These are phyloP conservation scores for Rhagophthalmus giganteus DNA, from an alignment of 2,888 invertebrate species.

Conservation along the genomic window DNA sequence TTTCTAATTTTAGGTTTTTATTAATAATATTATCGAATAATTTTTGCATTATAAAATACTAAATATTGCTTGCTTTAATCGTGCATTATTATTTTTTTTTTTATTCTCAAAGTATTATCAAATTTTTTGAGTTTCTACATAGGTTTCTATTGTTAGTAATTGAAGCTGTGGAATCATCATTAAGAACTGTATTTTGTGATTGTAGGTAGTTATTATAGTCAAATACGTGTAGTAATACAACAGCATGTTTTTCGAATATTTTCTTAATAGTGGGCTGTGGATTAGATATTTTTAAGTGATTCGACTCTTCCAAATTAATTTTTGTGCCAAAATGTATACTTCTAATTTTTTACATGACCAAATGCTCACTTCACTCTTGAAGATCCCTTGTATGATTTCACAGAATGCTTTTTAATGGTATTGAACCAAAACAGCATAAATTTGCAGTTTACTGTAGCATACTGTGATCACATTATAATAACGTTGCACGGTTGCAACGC, in stretches of 20 bases:
- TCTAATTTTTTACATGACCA: constrained; percentile 20
- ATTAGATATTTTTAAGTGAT: constrained; percentile 30
- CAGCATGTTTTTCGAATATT: constrained; percentile 23
- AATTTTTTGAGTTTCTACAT: too few species aligned
- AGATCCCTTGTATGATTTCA: constrained; percentile 26
- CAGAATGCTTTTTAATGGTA: constrained; percentile 26
- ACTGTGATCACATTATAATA: constrained; percentile 50
- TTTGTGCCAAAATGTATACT: constrained; percentile 33
- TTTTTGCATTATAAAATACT: too few species aligned
- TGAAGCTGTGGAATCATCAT: constrained; percentile 19
- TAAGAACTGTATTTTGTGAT: constrained; percentile 27
- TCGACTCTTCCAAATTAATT: constrained; percentile 32
- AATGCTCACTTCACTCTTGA: constrained; percentile 33
- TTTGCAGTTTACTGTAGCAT: constrained; percentile 38
- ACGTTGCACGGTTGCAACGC: constrained; percentile 43
- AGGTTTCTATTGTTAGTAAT: too few species aligned
- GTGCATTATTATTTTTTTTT: too few species aligned
- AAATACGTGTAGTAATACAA: constrained; percentile 27
- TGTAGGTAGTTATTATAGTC: constrained; percentile 28
- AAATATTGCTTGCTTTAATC: too few species aligned
- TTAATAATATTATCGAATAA: too few species aligned
- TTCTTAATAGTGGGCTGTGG: constrained; percentile 37
- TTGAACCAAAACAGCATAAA: constrained; percentile 21
- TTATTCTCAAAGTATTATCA: too few species aligned
- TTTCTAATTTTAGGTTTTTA: too few species aligned